phyloP scores from a whole-genome alignment of 2,888 invertebrate species.

The Oxyteleia sp. region DNA sequence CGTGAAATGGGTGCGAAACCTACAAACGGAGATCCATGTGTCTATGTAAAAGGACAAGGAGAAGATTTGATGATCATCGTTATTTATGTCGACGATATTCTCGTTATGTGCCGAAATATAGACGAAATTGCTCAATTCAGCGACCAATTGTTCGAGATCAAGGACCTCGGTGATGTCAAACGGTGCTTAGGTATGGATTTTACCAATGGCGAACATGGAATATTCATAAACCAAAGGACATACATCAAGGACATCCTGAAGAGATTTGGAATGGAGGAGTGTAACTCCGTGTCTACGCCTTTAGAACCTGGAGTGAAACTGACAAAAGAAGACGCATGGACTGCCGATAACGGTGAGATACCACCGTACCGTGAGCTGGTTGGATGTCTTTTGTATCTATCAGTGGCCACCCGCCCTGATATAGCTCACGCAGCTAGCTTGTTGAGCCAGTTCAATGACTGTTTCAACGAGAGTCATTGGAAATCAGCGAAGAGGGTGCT shows the following conservation, averaged over 20 bases:
- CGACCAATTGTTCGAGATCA: conserved; percentile 20
- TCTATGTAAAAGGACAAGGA: conserved; percentile 13
- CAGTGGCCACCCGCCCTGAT: neutral
- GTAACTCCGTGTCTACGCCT: conserved; percentile 76
- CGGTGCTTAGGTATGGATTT: conserved; percentile 45
- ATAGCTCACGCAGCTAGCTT: no score
- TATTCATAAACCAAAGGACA: conserved; percentile 13
- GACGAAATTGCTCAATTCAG: conserved; percentile 9
- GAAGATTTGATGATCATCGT: conserved; percentile 8
- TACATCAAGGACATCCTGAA: neutral
- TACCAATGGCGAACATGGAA: conserved; percentile 5
- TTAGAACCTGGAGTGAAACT: conserved; percentile 57
- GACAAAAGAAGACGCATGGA: neutral
- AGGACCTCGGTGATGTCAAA: conserved; percentile 7
- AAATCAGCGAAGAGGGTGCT: no score
- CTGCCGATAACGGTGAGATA: neutral
- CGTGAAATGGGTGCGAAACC: neutral
- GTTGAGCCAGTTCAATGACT: conserved; percentile 1
- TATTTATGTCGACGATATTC: conserved; percentile 30
- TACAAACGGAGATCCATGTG: conserved; percentile 20
- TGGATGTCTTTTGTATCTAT: conserved; percentile 5
- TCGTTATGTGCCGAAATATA: conserved; percentile 12
- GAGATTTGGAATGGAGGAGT: conserved; percentile 41
- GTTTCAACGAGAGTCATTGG: neutral
- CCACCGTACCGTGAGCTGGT: conserved; percentile 27